A percentile compares a stretch with the other conserved stretches of the same genome.
Conservation (phyloP, 2,888 invertebrate genomes). For the Empis livida region DNA sequence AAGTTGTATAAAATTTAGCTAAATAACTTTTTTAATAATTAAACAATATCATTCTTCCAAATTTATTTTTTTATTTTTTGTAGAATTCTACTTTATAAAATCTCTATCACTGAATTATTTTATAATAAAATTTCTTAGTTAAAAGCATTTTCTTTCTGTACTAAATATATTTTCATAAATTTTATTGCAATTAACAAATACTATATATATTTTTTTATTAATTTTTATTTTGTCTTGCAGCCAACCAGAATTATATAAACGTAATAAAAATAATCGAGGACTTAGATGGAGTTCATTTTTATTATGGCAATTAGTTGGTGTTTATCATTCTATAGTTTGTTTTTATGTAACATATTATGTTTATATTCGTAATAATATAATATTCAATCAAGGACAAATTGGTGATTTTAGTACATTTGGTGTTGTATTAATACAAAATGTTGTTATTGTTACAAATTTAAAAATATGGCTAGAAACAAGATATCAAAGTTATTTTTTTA, state of each 20-base stretch:
- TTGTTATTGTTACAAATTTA: slow-evolving; percentile 44
- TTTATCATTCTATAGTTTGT: slow-evolving; percentile 52
- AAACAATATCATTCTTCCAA: no score
- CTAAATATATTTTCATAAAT: no score
- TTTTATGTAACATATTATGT: slow-evolving; percentile 42
- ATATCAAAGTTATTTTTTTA: slow-evolving; percentile 43
- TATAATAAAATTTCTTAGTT: no score
- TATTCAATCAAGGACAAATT: slow-evolving; percentile 38
- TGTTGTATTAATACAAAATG: slow-evolving; percentile 43
- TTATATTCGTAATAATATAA: slow-evolving; percentile 37
- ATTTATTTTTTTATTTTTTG: no score
- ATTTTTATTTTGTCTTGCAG: slow-evolving; percentile 23
- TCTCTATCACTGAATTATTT: no score
- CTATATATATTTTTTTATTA: neutral
- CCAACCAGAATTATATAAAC: slow-evolving; percentile 56
- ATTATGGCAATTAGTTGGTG: slow-evolving; percentile 45
- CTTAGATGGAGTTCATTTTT: slow-evolving; percentile 49
- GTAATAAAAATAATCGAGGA: slow-evolving; percentile 47
- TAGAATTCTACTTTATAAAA: no score
- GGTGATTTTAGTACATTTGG: slow-evolving; percentile 47
- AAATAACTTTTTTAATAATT: no score
- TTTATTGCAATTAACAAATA: no score
- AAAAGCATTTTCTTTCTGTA: no score
- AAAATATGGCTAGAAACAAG: slow-evolving; percentile 50
- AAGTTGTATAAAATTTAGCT: no score